These are phyloP conservation scores for Hippocampus barbouri DNA, from an alignment of 2,113 vertebrate species.

Conservation along the genomic window DNA sequence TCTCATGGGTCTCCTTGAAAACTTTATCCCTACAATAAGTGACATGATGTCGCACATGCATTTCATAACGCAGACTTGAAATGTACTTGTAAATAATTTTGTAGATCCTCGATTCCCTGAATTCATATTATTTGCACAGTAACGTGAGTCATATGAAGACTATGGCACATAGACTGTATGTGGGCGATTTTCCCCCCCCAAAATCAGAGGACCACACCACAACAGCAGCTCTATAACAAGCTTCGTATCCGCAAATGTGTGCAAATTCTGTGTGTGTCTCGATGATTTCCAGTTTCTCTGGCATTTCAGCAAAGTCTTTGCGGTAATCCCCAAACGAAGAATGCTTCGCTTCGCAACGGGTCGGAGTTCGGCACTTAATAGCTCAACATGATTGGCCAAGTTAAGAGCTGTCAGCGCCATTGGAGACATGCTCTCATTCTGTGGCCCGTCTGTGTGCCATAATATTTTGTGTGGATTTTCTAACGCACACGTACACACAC, in stretches of 20 bases:
- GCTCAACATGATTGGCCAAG: constrained; percentile 56
- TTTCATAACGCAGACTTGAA: neutral
- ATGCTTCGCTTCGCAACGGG: constrained; percentile 44
- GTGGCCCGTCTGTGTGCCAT: constrained; percentile 21
- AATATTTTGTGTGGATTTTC: constrained; percentile 38
- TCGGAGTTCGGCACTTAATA: constrained; percentile 56
- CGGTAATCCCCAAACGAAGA: constrained; percentile 64
- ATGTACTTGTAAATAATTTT: constrained; percentile 13
- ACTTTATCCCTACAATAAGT: constrained; percentile 36
- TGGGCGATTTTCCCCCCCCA: constrained; percentile 34
- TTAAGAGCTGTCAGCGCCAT: constrained; percentile 60
- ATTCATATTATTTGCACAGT: neutral
- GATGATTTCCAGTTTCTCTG: constrained; percentile 39
- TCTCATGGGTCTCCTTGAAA: constrained; percentile 23
- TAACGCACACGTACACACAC: constrained; percentile 1
- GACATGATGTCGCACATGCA: constrained; percentile 26
- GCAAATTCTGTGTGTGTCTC: constrained; percentile 16
- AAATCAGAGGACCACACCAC: constrained; percentile 44
- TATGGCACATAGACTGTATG: constrained; percentile 21
- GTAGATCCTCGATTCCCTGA: neutral
- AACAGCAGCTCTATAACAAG: constrained; percentile 30
- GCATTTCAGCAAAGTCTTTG: constrained; percentile 64
- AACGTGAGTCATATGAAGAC: neutral
- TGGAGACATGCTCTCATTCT: constrained; percentile 53
- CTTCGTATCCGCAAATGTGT: constrained; percentile 10